Conservation (phyloP, 2,797 vertebrate genomes). For the Nannoperca obscura region DNA sequence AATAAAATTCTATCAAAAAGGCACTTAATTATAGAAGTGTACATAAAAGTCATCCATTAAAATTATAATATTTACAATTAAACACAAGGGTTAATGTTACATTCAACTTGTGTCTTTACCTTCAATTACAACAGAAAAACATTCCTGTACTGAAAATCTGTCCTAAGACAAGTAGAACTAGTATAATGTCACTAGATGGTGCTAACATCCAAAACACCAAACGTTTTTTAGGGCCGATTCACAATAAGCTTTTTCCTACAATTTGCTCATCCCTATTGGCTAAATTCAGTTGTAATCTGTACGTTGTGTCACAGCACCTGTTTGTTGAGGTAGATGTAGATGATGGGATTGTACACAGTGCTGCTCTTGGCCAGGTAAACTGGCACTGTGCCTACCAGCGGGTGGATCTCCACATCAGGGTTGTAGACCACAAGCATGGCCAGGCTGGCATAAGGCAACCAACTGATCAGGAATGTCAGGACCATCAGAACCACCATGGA, state of each 20-base stretch:
- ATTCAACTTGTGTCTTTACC: background rate
- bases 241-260: background rate
- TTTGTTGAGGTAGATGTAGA: conserved; percentile 86
- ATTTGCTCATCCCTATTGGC: background rate
- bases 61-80: background rate
- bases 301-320: conserved; percentile 65
- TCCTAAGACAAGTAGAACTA: background rate
- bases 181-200: conserved; percentile 65
- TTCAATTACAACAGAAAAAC: background rate
- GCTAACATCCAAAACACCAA: conserved; percentile 12
- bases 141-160: background rate
- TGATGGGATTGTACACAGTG: conserved; percentile 83
- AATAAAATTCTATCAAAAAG: background rate
- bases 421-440: conserved; percentile 73
- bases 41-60: background rate
- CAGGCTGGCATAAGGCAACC: conserved; percentile 80
- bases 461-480: conserved; percentile 79
- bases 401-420: conserved; percentile 73
- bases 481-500: conserved; percentile 82
- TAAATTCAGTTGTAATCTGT: background rate
- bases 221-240: background rate
- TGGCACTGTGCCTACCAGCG: conserved; percentile 75
- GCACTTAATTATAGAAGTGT: background rate
- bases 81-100: background rate
- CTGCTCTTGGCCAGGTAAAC: conserved; percentile 86